These are phyloP conservation scores for Adrianichthys oophorus DNA, from an alignment of 2,797 vertebrate species.

Conservation along the genomic window DNA sequence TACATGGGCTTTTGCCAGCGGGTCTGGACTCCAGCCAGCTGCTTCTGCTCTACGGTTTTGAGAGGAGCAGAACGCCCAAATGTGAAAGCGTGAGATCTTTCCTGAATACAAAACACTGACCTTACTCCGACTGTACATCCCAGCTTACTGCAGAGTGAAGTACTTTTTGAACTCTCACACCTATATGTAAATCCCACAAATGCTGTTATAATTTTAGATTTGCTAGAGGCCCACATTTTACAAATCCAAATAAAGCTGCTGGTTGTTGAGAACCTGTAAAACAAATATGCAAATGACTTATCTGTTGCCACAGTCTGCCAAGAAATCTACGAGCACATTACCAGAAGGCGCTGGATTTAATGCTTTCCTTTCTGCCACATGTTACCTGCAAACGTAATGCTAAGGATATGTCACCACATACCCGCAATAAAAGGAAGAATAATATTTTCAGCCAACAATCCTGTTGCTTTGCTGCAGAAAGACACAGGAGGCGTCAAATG, in stretches of 20 bases:
- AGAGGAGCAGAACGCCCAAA: slow-evolving; percentile 43
- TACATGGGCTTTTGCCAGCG: background rate
- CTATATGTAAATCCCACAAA: slow-evolving; percentile 30
- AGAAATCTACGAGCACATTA: slow-evolving; percentile 43
- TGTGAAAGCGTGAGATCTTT: slow-evolving; percentile 37
- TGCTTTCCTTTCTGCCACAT: slow-evolving; percentile 28
- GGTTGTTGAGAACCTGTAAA: slow-evolving; percentile 64
- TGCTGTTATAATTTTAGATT: slow-evolving; percentile 48
- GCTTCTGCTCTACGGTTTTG: slow-evolving; percentile 1
- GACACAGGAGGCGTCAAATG: slow-evolving; percentile 57
- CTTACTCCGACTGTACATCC: slow-evolving; percentile 1
- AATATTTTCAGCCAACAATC: slow-evolving; percentile 49
- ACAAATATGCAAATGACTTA: slow-evolving; percentile 71
- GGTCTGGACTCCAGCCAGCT: too few relatives aligned
- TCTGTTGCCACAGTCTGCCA: slow-evolving; percentile 52
- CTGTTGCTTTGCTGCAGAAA: slow-evolving; percentile 59
- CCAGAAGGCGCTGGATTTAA: slow-evolving; percentile 49
- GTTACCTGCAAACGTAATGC: slow-evolving; percentile 19
- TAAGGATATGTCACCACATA: slow-evolving; percentile 29
- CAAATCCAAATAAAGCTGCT: slow-evolving; percentile 75
- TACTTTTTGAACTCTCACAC: slow-evolving; percentile 22
- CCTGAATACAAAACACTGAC: slow-evolving; percentile 23
- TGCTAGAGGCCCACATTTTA: slow-evolving; percentile 70
- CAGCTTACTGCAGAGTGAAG: slow-evolving; percentile 12
- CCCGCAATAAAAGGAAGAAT: slow-evolving; percentile 35